Evolutionary conservation across 1,140 invertebrate genomes (phyloP), one percentile per base, ranked within the genome.

Genomic region (Asobara japonica): DNA sequence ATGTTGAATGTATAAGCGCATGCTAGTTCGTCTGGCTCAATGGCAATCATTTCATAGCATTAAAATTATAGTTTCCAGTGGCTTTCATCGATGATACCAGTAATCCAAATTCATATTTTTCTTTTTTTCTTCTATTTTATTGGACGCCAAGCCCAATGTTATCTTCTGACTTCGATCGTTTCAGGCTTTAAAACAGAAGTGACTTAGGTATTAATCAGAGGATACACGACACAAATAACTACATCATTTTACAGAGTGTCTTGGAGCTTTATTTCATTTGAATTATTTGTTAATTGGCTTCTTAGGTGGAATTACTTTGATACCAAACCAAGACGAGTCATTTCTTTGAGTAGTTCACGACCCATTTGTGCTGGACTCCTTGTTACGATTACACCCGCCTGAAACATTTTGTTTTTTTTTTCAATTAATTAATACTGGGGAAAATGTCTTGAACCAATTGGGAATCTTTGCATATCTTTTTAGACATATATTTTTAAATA

Each of bases 351-450:
- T 75, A 99, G 89, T 84, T 95, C 93, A 69, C 90, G 91, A 56
- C 97, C 97, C 94, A 99, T 96, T 89, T 98, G 96, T 74, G 97
- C 97, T 29, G 98, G 97, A 83, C 96, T 98, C 82, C 93, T 94
- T 27, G 97, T 97, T 10, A 99, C 97, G 81, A 96, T 92, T 48
- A 99, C 98, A 76, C 95, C 95, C 83, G 95, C 95, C 89, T 92
- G 74, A 74, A 82, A 80, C 7, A 66, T 60, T 30, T 73, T 36
- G 36, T 66, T 76, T 65, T 56, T 64, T 10, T 45, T 29, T 25
- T 45, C n/a, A 29, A n/a, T 29, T 6, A n/a, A 48, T 27, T 13
- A 67, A 30, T 30, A 13, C 8, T 3, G 16, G 13, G 11, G 27
- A 45, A 20, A n/a, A 38, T 66, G n/a, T n/a, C n/a, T n/a, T n/a